Evolutionary conservation across 2,888 invertebrate genomes (phyloP).

Genomic region (Pachycephus smyrnensis): DNA sequence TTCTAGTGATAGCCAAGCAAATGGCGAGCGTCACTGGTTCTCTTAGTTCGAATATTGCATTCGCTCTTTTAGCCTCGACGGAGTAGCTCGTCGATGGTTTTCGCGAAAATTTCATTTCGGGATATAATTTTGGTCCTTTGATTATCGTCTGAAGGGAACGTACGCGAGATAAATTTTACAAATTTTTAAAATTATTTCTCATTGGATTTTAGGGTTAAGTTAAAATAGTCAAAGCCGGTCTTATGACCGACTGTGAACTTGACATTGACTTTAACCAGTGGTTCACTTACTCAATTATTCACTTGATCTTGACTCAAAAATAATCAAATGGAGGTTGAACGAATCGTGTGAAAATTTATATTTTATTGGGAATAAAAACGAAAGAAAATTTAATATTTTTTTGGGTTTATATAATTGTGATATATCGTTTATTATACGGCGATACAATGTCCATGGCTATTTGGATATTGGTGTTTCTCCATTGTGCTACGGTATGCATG

Average conservation of each 20-base stretch:
- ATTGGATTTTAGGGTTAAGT: background rate
- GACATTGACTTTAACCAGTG: background rate
- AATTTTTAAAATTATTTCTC: background rate
- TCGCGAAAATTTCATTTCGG: background rate
- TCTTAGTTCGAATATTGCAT: conserved; percentile 55
- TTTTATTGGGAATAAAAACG: background rate
- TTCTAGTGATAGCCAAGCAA: conserved; percentile 4
- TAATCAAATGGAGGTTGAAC: background rate
- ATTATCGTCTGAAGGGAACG: background rate
- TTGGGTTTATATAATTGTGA: background rate
- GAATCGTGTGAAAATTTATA: background rate
- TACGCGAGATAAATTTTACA: background rate
- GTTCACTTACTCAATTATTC: too few species aligned
- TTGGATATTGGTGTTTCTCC: background rate
- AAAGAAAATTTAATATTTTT: background rate
- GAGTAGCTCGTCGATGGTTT: conserved; percentile 18
- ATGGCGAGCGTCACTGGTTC: conserved; percentile 22
- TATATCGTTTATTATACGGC: background rate
- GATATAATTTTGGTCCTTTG: background rate
- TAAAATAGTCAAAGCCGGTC: background rate
- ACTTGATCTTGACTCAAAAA: background rate
- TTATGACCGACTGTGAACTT: background rate
- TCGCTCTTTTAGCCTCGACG: conserved; percentile 46
- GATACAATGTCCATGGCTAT: background rate
- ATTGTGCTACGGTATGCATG: background rate